phyloP scores from a whole-genome alignment of 2,888 invertebrate genomes.

The Heliconius ethilla region DNA sequence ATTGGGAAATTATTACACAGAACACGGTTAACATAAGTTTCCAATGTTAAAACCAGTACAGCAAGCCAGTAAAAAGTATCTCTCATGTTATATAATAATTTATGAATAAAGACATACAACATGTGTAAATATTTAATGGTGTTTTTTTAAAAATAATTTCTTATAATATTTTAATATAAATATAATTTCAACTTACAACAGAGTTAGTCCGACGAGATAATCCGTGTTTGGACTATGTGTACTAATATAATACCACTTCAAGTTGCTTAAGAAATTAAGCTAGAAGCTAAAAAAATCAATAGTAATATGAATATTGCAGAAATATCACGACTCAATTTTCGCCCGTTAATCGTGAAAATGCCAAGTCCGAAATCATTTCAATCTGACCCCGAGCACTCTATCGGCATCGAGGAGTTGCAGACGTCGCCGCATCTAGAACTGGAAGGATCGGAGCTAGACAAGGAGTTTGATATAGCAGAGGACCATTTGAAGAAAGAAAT shows the following conservation, averaged over 20 bases:
- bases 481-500: conserved; percentile 66
- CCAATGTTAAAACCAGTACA: not conserved
- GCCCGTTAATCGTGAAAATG: conserved; percentile 67
- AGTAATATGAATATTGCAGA: conserved; percentile 38
- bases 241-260: not conserved
- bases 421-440: conserved; percentile 66
- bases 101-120: not conserved
- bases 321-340: conserved; percentile 57
- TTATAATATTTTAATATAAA: too few species aligned
- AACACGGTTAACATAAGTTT: not conserved
- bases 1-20: not conserved
- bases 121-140: not conserved
- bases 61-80: not conserved
- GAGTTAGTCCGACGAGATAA: too few species aligned
- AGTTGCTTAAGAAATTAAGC: not conserved
- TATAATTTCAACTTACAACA: too few species aligned
- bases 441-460: conserved; percentile 66
- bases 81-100: not conserved
- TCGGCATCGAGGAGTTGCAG: conserved; percentile 67
- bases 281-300: not conserved
- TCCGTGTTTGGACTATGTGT: not conserved
- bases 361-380: conserved; percentile 59
- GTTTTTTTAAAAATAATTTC: not conserved
- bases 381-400: conserved; percentile 53
- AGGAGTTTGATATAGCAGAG: conserved; percentile 66